Percentiles rank a stretch among this genome's conserved stretches.
phyloP scores from a whole-genome alignment of 2,797 vertebrate genomes.

The Potorous gilbertii region DNA sequence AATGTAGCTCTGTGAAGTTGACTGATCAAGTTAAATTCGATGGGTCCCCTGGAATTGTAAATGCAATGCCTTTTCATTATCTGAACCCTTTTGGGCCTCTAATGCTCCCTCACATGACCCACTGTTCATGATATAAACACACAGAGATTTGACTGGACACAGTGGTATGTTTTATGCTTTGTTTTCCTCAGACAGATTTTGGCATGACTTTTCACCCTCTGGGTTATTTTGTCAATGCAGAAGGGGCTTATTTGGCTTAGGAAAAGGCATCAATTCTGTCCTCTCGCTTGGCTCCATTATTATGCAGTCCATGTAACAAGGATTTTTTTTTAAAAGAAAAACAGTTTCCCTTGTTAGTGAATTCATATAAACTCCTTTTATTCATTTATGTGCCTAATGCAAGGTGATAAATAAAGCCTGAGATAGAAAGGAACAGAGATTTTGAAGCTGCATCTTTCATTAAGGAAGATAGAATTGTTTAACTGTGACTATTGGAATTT shows the following conservation, averaged over 20 bases:
- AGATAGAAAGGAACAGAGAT: neutral
- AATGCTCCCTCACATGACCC: neutral
- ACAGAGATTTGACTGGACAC: conserved; percentile 9
- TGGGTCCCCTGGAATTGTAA: conserved; percentile 1
- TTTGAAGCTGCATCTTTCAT: neutral
- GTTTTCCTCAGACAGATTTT: conserved; percentile 33
- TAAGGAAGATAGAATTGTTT: conserved; percentile 24
- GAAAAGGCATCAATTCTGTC: neutral
- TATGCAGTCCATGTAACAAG: conserved; percentile 4
- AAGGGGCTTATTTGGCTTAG: conserved; percentile 13
- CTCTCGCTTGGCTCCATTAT: neutral
- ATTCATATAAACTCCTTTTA: neutral
- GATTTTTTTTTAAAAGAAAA: conserved; percentile 33
- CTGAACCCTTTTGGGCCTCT: conserved; percentile 13
- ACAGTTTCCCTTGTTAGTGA: conserved; percentile 3
- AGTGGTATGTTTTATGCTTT: conserved; percentile 1
- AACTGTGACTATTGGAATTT: conserved; percentile 33
- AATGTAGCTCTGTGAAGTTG: conserved; percentile 11
- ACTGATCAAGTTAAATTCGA: neutral
- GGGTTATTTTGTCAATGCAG: conserved; percentile 17
- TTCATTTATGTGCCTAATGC: conserved; percentile 13
- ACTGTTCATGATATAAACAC: conserved; percentile 32
- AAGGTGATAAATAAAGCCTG: conserved; percentile 1
- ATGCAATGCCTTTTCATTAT: conserved; percentile 44
- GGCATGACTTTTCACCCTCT: conserved; percentile 2